Base-by-base conservation (phyloP, 2,888 invertebrate genomes). In the Drosophila planitibia region DNA sequence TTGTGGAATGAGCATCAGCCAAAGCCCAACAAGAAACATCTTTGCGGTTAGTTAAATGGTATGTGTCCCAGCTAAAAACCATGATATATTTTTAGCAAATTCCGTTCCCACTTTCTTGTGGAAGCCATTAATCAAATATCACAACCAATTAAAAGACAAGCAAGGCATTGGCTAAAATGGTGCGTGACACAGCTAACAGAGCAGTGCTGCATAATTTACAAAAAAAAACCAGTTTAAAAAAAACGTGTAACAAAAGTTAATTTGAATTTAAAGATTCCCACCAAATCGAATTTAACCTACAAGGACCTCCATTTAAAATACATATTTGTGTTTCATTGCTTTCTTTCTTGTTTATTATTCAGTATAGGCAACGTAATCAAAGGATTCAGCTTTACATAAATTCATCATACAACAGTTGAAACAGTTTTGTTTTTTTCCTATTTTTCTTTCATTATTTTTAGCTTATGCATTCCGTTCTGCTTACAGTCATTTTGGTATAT, bases 351-450 rank as follows among this genome's bases (percentile, higher is more conserved):
- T 70, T 70, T 68, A 70, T 79, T 74, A 57, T 74, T 71, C 52
- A 57, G 67, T 69, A 76, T 79, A 70, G 51, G 82, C 74, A 82
- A 84, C 74, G 66, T 64, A 75, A 57, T 73, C 67, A 79, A 74
- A 83, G 70, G 58, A 70, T 69, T 76, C 59, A 70, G 61, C 58
- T 74, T 77, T 73, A 66, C 71, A 72, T 85, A 85, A 87, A 84
- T 89, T 85, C 88, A 82, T 89, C 70, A 61, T 82, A 79, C 79
- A 85, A 89, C 85, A 89, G 63, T 79, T 79, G 32, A 68, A 69
- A 84, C 87, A 86, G 65, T 68, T 76, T 67, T 25, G 16, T 47
- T 55, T 53, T 44, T 51, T 25, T 60, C 39, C 55, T 16, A 47
- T 16, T 9, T 47, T 41, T 53, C 33, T 35, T 33, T 28, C 3